phyloP scores from a whole-genome alignment of 1,140 invertebrate species.

The Drosophila serrata region DNA sequence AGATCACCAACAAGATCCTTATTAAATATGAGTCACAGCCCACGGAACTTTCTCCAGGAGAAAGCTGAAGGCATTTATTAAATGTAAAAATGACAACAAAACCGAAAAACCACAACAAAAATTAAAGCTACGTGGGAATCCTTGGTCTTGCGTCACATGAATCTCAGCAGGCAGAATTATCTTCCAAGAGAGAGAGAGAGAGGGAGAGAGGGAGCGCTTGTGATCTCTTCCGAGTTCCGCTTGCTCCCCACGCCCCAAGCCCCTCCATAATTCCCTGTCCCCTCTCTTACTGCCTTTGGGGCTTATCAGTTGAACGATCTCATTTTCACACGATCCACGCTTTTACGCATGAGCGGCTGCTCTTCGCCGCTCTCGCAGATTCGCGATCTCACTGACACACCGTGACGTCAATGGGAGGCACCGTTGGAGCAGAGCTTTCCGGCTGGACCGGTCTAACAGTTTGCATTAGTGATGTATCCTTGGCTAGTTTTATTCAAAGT shows the following conservation, averaged over 20 bases:
- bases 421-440: constrained; percentile 27
- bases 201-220: too few species aligned
- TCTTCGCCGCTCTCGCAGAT: constrained; percentile 5
- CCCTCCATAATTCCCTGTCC: background rate
- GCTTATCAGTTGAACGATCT: constrained; percentile 57
- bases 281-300: background rate
- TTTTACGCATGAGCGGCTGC: constrained; percentile 43
- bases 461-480: constrained; percentile 7
- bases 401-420: constrained; percentile 68
- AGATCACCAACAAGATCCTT: constrained; percentile 33
- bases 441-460: constrained; percentile 69
- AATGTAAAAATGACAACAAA: constrained; percentile 15
- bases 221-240: constrained; percentile 12
- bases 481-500: background rate
- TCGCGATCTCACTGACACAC: background rate
- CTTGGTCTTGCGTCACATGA: constrained; percentile 2
- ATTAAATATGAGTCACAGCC: constrained; percentile 42
- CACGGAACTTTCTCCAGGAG: constrained; percentile 39
- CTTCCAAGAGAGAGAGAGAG: constrained; percentile 3
- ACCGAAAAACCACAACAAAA: background rate
- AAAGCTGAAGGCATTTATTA: constrained; percentile 24
- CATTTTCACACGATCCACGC: constrained; percentile 55
- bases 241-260: background rate
- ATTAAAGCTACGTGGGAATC: constrained; percentile 8
- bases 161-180: constrained; percentile 8